These are phyloP conservation scores for Cephalopterus ornatus DNA, from an alignment of 2,113 vertebrate species.

Conservation along the genomic window DNA sequence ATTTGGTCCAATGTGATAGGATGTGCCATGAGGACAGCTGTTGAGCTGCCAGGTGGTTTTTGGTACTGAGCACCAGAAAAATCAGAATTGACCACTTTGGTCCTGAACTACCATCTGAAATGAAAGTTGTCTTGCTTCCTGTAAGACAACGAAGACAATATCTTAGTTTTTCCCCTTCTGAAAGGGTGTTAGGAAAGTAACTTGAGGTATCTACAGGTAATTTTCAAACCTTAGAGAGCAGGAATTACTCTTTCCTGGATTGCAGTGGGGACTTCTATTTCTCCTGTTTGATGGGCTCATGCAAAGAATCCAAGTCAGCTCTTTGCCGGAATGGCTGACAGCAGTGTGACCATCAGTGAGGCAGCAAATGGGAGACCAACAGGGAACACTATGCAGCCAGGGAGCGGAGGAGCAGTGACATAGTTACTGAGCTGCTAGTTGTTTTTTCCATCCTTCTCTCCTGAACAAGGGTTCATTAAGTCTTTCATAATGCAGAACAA, in stretches of 20 bases:
- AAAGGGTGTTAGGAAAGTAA: background rate
- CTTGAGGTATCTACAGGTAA: background rate
- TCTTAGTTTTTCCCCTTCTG: background rate
- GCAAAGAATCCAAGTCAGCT: background rate
- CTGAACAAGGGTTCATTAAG: background rate
- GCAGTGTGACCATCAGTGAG: background rate
- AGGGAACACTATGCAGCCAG: background rate
- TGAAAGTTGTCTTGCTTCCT: background rate
- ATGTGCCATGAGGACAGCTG: background rate
- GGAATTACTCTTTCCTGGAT: background rate
- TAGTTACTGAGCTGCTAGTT: background rate
- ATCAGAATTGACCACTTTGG: background rate
- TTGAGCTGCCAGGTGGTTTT: background rate
- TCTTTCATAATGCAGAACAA: background rate
- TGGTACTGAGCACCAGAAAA: background rate
- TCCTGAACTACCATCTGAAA: background rate
- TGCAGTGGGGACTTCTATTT: background rate
- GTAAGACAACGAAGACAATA: background rate
- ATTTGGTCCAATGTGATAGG: background rate
- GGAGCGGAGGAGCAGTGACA: rapidly evolving
- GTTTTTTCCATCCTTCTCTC: background rate
- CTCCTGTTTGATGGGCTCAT: background rate
- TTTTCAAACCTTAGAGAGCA: background rate
- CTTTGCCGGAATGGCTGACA: background rate
- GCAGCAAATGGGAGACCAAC: background rate